Percentiles rank a stretch among this genome's conserved stretches.
These are phyloP conservation scores for Sturnus vulgaris DNA, from an alignment of 2,113 vertebrate genomes.

Conservation along the genomic window DNA sequence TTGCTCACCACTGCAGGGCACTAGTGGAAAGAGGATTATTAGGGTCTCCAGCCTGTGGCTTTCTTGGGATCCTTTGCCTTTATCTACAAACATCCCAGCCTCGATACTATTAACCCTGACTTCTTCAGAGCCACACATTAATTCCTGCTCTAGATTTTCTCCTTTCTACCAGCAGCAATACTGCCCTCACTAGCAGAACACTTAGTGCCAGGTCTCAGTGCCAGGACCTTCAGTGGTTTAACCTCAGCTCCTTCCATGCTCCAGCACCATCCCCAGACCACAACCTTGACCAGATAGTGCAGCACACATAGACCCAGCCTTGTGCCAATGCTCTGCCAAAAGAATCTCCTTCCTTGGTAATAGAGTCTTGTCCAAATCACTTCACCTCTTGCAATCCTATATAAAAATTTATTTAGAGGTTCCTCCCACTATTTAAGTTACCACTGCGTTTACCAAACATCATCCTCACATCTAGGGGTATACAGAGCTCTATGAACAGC, in stretches of 20 bases:
- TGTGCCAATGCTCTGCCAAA: neutral
- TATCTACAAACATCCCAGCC: neutral
- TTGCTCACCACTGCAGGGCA: accelerated
- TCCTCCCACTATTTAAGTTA: neutral
- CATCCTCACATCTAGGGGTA: neutral
- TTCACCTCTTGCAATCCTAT: neutral
- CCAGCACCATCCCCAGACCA: neutral
- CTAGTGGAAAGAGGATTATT: neutral
- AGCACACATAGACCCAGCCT: neutral
- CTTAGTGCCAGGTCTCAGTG: neutral
- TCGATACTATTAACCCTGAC: neutral
- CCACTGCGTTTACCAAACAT: neutral
- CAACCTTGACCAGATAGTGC: accelerated
- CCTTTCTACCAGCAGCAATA: neutral
- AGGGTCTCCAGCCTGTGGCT: neutral
- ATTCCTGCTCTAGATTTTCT: neutral
- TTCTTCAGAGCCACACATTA: neutral
- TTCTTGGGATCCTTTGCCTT: neutral
- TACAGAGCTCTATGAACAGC: neutral
- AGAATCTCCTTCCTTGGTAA: neutral
- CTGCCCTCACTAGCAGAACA: neutral
- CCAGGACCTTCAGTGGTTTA: neutral
- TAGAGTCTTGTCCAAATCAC: neutral
- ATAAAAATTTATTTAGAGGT: neutral
- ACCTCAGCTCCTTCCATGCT: neutral